A percentile compares a stretch with the other conserved stretches of the same genome.
Evolutionary conservation across 2,888 invertebrate species (phyloP).

Genomic region (Drosophila testacea): DNA sequence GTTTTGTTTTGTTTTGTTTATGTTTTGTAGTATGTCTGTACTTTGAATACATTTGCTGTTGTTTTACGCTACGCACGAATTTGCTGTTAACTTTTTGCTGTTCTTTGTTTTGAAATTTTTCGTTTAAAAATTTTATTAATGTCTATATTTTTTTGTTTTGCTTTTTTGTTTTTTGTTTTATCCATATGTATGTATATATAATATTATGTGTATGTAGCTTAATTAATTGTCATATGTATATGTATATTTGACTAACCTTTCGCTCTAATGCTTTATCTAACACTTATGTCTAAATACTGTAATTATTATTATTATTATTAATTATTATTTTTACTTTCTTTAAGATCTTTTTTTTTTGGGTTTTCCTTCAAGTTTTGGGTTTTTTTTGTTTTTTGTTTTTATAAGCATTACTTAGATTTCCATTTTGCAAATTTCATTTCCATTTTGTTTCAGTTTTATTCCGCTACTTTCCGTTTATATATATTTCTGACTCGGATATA

Average conservation of each 20-base stretch:
- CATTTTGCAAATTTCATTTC: conserved; percentile 26
- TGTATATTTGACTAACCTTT: conserved; percentile 59
- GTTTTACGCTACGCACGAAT: conserved; percentile 79
- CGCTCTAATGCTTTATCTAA: conserved; percentile 52
- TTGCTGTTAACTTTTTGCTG: conserved; percentile 82
- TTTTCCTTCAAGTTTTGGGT: not conserved
- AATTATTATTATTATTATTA: conserved; percentile 23
- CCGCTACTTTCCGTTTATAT: conserved; percentile 34
- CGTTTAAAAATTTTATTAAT: conserved; percentile 12
- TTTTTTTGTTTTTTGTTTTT: conserved; percentile 2
- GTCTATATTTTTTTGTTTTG: conserved; percentile 1
- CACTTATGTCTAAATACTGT: conserved; percentile 49
- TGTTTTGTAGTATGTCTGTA: conserved; percentile 17
- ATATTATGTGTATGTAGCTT: conserved; percentile 42
- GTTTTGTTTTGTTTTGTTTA: conserved; percentile 9
- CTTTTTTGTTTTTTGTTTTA: conserved; percentile 1
- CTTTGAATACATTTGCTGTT: conserved; percentile 16
- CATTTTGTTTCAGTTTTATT: conserved; percentile 19
- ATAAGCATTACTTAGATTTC: conserved; percentile 23
- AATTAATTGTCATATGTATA: conserved; percentile 60
- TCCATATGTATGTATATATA: conserved; percentile 32
- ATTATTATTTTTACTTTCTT: conserved; percentile 13
- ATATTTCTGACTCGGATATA: conserved; percentile 33
- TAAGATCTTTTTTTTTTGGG: not conserved
- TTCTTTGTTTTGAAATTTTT: conserved; percentile 68